A percentile compares a stretch with the other conserved stretches of the same genome.
Evolutionary conservation across 2,888 invertebrate species (phyloP).

Genomic region (Timema podura): DNA sequence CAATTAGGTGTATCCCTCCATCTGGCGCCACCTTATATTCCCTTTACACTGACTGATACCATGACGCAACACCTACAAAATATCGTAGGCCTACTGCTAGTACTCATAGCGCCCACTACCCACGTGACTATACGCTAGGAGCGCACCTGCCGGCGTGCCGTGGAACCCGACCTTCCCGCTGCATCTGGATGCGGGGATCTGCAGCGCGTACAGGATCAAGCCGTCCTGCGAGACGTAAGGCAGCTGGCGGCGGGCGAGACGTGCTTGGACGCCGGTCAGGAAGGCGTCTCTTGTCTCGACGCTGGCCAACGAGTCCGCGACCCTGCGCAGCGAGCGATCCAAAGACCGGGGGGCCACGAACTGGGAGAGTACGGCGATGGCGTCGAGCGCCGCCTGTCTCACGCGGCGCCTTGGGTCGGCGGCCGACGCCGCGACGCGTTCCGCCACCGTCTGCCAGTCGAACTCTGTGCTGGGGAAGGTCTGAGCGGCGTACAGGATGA

Average conservation of each 20-base stretch:
- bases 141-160: conserved; percentile 18
- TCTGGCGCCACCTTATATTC: too few relatives aligned
- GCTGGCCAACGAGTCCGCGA: conserved; percentile 24
- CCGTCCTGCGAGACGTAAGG: conserved; percentile 69
- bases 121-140: too few relatives aligned
- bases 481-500: conserved; percentile 70
- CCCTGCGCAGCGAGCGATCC: conserved; percentile 16
- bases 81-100: too few relatives aligned
- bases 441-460: conserved; percentile 45
- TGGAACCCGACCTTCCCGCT: neutral
- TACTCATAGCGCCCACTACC: too few relatives aligned
- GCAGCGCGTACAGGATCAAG: conserved; percentile 69
- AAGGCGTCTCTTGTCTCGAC: conserved; percentile 21
- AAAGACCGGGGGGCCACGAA: conserved; percentile 60
- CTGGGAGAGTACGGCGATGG: conserved; percentile 72
- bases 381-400: conserved; percentile 73
- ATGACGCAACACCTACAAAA: too few relatives aligned
- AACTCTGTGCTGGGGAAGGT: conserved; percentile 76
- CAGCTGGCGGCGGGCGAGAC: conserved; percentile 68
- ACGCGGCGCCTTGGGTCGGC: conserved; percentile 67
- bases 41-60: too few relatives aligned
- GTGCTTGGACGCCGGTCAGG: conserved; percentile 62
- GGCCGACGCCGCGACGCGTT: conserved; percentile 46
- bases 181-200: conserved; percentile 47
- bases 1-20: too few relatives aligned